phyloP scores from a whole-genome alignment of 2,113 vertebrate genomes.

The Rana temporaria region DNA sequence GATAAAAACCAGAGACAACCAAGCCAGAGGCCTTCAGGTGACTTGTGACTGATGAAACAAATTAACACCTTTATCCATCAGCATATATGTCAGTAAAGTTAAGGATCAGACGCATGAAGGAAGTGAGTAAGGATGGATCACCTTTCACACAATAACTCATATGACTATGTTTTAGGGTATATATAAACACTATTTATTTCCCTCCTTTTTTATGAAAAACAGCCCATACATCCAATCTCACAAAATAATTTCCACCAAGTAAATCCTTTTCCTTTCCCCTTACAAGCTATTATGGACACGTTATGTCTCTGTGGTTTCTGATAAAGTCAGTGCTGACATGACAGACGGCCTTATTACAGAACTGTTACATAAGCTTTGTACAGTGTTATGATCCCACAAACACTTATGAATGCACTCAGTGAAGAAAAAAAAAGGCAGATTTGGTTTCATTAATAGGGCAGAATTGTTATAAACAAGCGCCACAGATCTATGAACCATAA shows the following conservation, averaged over 20 bases:
- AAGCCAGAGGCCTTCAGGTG: background rate
- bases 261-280: constrained; percentile 49
- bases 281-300: constrained; percentile 53
- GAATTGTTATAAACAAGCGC: constrained; percentile 56
- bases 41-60: constrained; percentile 23
- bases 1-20: constrained; percentile 13
- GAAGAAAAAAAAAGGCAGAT: constrained; percentile 52
- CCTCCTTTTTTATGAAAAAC: constrained; percentile 28
- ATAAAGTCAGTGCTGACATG: constrained; percentile 55
- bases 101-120: constrained; percentile 31
- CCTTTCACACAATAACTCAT: constrained; percentile 49
- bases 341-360: constrained; percentile 54
- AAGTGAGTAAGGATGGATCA: constrained; percentile 41
- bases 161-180: constrained; percentile 5
- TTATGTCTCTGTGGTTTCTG: constrained; percentile 55
- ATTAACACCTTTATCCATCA: constrained; percentile 51
- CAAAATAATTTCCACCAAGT: constrained; percentile 49
- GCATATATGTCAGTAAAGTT: constrained; percentile 25
- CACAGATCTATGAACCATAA: constrained; percentile 58
- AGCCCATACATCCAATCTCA: constrained; percentile 51
- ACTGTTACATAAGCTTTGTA: constrained; percentile 52
- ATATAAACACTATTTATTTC: background rate
- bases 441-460: constrained; percentile 55
- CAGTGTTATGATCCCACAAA: constrained; percentile 55
- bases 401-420: constrained; percentile 52